Evolutionary conservation across 2,888 invertebrate species (phyloP), one percentile per base, ranked within the genome.

Genomic region (Cistogaster globosa): DNA sequence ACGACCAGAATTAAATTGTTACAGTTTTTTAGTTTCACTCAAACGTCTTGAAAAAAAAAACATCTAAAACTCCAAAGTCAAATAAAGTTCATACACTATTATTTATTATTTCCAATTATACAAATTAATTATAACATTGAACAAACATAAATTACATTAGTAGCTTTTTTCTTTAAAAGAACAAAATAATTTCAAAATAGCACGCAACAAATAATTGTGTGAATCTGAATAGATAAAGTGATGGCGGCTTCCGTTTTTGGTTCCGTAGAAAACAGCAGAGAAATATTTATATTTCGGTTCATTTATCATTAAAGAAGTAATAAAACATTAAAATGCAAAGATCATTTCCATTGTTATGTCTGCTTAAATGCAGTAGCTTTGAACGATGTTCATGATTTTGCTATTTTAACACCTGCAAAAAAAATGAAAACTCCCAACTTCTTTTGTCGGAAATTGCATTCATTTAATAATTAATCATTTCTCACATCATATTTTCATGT

Each of bases 321-420:
- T 67, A 5, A 51, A 77, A 68, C 14, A 51, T 38, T 77, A 60
- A 76, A 68, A 60, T 60, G 67, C 58, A 51, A 58, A 76, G 48
- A 68, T 77, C 77, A 77, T 38, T 68, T 68, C 5, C 42, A 65
- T 32, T 65, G 57, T 58, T 51, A 14, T 68, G 26, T 22, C 3
- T 74, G 38, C 22, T 9, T 2, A 14, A 18, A 60, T n/a, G 32
- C 38, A 62, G 62, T 16, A 16, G 45, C 58, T 57, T 20, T 60
- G 26, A 68, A 60, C 26, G 14, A 8, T 68, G 48, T 51, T 67
- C 48, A 76, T 76, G 67, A 58, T 36, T 76, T 67, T 68, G 77
- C 68, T 76, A 45, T 65, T 53, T 68, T 68, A 77, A 62, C 77
- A 68, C 60, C 48, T 68, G 68, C 51, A 51, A 77, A 69, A 69